Base-by-base conservation (phyloP, 2,888 invertebrate species). In the Eupithecia pulchellata region DNA sequence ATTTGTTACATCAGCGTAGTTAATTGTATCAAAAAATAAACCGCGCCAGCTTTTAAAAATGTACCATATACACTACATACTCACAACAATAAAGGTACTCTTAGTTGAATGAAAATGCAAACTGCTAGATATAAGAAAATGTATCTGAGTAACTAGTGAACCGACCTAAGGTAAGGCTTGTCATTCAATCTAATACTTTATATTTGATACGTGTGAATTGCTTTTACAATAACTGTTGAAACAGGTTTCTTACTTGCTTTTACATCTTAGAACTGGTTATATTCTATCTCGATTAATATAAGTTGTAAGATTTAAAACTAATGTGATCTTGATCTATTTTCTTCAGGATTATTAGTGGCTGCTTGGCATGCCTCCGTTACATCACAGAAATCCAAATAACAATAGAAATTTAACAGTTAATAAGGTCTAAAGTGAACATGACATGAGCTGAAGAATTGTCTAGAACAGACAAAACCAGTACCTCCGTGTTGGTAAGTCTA, bases 101-200 rank as follows among this genome's bases (percentile, higher is more conserved):
- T n/a, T 13, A n/a, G 42, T 42, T n/a, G 42, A 42, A n/a, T n/a
- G 42, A n/a, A 42, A 42, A 42, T 42, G 42, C n/a, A 42, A 36
- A 36, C n/a, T n/a, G n/a, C n/a, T n/a, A n/a, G n/a, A n/a, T n/a
- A n/a, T n/a, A 20, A 47, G 20, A 11, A n/a, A 47, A 47, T 1
- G 11, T 20, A 20, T 47, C 17, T n/a, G 47, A 20, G n/a, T n/a
- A 9, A 1, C 47, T 47, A 9, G 3, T 9, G 11, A 2, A 47
- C 11, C 4, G 4, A 9, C 20, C 47, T 47, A 20, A 47, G 20
- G 47, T 47, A 47, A 47, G 47, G 9, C 47, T 20, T 11, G 1
- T 20, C 11, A 20, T 47, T 20, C n/a, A 47, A n/a, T 47, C 4
- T 47, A 8, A 8, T n/a, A n/a, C n/a, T 39, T 42, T 42, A 6